Conservation (phyloP, 2,797 vertebrate species). For the Sebastes wilsoni region DNA sequence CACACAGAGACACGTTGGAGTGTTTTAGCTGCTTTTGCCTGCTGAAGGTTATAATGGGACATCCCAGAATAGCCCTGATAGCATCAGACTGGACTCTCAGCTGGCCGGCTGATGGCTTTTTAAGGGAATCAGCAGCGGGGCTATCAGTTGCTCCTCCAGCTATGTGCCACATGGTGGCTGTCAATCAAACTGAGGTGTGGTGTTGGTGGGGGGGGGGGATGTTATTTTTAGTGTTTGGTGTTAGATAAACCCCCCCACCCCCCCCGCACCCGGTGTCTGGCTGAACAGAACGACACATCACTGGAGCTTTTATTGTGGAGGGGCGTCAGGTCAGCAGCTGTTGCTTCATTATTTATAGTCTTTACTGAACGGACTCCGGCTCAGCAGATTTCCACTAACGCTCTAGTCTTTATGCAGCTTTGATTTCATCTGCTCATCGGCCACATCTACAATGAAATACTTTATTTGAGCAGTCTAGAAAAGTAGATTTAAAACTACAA, state of each 20-base stretch:
- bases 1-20: not conserved
- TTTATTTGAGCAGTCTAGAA: too few relatives aligned
- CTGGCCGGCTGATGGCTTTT: conserved; percentile 93
- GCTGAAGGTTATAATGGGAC: conserved; percentile 56
- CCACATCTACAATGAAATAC: too few relatives aligned
- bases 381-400: too few relatives aligned
- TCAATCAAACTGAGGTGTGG: conserved; percentile 81
- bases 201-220: not conserved
- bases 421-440: not conserved
- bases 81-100: conserved; percentile 85
- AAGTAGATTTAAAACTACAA: too few relatives aligned
- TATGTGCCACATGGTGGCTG: conserved; percentile 95
- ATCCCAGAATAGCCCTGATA: conserved; percentile 95
- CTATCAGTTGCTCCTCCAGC: conserved; percentile 88
- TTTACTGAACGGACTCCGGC: not conserved
- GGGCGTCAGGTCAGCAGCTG: not conserved
- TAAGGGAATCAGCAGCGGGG: conserved; percentile 95
- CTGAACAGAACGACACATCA: not conserved
- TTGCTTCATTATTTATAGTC: not conserved
- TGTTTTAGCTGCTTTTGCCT: conserved; percentile 6
- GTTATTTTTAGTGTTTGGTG: conserved; percentile 64
- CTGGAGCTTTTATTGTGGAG: not conserved
- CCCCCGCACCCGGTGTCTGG: not conserved
- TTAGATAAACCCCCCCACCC: conserved; percentile 1
- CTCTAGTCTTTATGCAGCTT: not conserved